Conservation (phyloP, 2,113 vertebrate genomes). For the Oncorhynchus tshawytscha region DNA sequence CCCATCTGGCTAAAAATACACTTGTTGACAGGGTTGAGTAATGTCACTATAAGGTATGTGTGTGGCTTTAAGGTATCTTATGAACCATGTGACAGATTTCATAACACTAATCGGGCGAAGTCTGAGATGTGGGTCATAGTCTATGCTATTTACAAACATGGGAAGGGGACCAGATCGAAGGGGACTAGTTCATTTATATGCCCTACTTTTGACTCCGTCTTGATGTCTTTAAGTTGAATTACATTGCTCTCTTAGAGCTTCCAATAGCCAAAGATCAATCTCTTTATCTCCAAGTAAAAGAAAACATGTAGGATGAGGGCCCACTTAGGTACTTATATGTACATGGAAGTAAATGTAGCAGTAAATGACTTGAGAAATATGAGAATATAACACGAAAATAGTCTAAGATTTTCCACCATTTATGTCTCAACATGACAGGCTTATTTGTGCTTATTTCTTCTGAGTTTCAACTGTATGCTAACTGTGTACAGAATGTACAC, state of each 20-base stretch:
- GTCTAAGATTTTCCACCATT: too few species aligned
- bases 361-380: too few species aligned
- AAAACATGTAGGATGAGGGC: too few species aligned
- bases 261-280: neutral
- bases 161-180: neutral
- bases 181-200: neutral
- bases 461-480: neutral
- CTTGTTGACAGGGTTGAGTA: neutral
- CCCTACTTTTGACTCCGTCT: neutral
- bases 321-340: neutral
- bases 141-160: neutral
- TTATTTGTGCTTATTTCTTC: neutral
- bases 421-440: too few species aligned
- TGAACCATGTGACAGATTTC: too few species aligned
- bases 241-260: neutral
- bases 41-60: constrained; percentile 8
- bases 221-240: neutral
- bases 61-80: neutral
- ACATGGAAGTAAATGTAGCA: neutral
- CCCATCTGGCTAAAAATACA: too few species aligned
- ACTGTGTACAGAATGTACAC: neutral
- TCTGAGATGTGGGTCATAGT: constrained; percentile 16
- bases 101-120: neutral
- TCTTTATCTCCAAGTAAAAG: neutral
- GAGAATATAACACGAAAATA: neutral